Evolutionary conservation across 2,113 vertebrate genomes (phyloP), one percentile per base, ranked within the genome.

Genomic region (Tichodroma muraria): DNA sequence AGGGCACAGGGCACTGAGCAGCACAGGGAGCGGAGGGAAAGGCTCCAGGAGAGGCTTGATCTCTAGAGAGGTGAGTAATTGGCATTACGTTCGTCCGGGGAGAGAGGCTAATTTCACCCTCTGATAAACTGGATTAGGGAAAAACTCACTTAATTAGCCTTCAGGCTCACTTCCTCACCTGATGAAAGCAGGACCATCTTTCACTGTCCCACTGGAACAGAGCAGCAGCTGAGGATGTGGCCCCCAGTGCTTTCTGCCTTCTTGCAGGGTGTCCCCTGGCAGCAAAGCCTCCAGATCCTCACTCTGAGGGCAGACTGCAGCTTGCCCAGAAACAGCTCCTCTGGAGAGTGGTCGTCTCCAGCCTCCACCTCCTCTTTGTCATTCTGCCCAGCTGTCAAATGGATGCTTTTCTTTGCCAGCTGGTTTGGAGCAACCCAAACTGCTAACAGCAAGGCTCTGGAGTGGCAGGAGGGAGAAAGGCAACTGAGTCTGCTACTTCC

Each of bases 71-170:
- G 30, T 9, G 3, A 66, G 12, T 0, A 1, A 27, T 66, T 70
- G 71, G 64, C 66, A 66, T 18, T 9, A n/a, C 0, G 0, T 69
- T 63, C 3, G 1, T 70, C 71, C 45, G 6, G 2, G 27, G 15
- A 12, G 12, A 85, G 20, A 83, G n/a, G 38, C 10, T 53, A 63
- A 93, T 92, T 93, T 92, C 66, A 89, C 24, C 59, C 75, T 88
- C 78, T 73, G 37, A 52, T 66, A 86, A 83, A 70, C 28, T 35
- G 11, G 38, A 57, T 75, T 61, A 81, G 25, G 44, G 40, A 24
- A 50, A 81, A 82, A 37, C 11, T 77, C 70, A 50, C 31, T 4
- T 38, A 83, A 28, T 64, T 52, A 69, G 66, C 30, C 38, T 54
- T 66, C 54, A 42, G 70, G 33, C 73, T 79, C 2, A 1, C 31